phyloP scores from a whole-genome alignment of 35 echinoderm and acorn worm species.

The Apostichopus californicus region DNA sequence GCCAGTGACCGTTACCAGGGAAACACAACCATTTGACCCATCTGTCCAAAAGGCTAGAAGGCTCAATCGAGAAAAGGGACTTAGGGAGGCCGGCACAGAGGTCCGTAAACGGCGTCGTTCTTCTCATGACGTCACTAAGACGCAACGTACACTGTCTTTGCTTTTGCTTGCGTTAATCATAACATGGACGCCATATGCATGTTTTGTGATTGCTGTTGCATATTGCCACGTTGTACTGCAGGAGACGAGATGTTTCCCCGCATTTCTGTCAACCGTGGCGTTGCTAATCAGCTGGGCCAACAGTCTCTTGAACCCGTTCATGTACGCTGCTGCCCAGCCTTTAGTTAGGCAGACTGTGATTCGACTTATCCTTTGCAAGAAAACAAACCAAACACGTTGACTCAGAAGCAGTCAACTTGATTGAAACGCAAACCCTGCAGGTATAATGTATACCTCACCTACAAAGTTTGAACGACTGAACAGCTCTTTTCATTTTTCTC shows the following conservation, averaged over 20 bases:
- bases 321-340: conserved; percentile 6
- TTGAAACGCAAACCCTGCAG: too few species aligned
- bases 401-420: too few species aligned
- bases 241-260: neutral
- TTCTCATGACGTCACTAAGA: neutral
- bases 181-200: conserved; percentile 14
- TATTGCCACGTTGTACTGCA: neutral
- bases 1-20: too few species aligned
- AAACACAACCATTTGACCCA: neutral
- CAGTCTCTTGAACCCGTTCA: conserved; percentile 23
- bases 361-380: neutral
- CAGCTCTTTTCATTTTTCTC: too few species aligned
- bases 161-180: neutral
- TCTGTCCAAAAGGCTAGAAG: neutral
- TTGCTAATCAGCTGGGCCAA: neutral
- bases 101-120: neutral
- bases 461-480: too few species aligned
- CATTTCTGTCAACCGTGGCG: neutral
- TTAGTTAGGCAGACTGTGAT: neutral
- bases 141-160: neutral
- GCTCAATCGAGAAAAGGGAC: neutral
- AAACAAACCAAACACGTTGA: neutral
- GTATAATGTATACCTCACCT: too few species aligned
- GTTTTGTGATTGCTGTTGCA: neutral
- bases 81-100: neutral